Percentiles rank a stretch among this genome's conserved stretches.
Evolutionary conservation across 92 coral and sea anemone genomes (phyloP).

Genomic region (Isaurus tuberculatus): DNA sequence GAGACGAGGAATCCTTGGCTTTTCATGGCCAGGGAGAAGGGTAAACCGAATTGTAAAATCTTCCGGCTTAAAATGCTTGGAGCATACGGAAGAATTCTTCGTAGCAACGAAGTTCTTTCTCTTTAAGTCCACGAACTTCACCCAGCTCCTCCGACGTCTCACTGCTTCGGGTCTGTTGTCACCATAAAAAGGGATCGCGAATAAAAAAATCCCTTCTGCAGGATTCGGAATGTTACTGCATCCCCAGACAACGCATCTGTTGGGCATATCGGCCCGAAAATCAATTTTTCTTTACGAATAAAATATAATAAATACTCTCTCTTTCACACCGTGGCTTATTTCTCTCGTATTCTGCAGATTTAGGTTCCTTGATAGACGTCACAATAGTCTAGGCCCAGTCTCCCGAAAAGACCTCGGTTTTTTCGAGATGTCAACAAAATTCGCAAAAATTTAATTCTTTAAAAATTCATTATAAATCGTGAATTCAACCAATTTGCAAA

Average conservation of each 20-base stretch:
- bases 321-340: background rate
- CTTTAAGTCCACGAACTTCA: background rate
- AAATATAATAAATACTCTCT: background rate
- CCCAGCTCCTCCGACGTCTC: background rate
- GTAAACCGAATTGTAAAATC: background rate
- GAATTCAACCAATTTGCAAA: background rate
- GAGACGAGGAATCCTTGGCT: conserved; percentile 25
- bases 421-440: background rate
- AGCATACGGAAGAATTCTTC: background rate
- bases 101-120: background rate
- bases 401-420: conserved; percentile 5
- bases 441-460: background rate
- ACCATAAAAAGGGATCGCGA: background rate
- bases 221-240: background rate
- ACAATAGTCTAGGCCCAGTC: conserved; percentile 1
- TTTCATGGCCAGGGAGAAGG: conserved; percentile 20
- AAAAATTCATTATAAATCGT: conserved; percentile 2
- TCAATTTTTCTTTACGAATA: background rate
- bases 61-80: background rate
- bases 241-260: background rate
- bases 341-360: background rate
- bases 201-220: background rate
- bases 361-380: background rate
- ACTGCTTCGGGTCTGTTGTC: background rate
- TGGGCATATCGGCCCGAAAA: background rate